These are phyloP conservation scores for Crossocerus cetratus DNA, from an alignment of 2,888 invertebrate species.

Conservation along the genomic window DNA sequence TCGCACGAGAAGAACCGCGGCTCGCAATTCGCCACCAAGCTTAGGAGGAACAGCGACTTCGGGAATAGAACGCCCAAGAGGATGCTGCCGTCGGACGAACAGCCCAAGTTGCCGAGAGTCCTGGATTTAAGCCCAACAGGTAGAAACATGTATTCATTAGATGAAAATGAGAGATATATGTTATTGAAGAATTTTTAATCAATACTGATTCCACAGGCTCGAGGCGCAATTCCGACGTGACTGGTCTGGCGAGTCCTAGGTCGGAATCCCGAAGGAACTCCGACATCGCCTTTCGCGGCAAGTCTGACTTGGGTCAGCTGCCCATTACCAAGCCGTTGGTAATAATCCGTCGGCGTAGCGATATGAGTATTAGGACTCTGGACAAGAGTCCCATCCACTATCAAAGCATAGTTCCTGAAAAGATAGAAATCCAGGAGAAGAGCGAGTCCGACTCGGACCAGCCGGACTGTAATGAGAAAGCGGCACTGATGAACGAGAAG, in stretches of 20 bases:
- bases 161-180: not conserved
- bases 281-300: constrained; percentile 51
- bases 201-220: constrained; percentile 58
- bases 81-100: constrained; percentile 58
- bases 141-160: constrained; percentile 9
- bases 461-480: constrained; percentile 71
- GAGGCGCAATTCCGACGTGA: constrained; percentile 71
- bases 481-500: constrained; percentile 68
- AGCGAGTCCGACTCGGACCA: constrained; percentile 74
- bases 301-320: constrained; percentile 65
- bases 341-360: constrained; percentile 70
- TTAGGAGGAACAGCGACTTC: constrained; percentile 73
- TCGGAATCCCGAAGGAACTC: constrained; percentile 68
- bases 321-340: constrained; percentile 65
- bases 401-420: constrained; percentile 58
- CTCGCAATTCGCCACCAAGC: constrained; percentile 72
- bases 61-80: constrained; percentile 70
- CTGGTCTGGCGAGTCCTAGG: constrained; percentile 56
- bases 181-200: not conserved
- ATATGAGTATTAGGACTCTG: constrained; percentile 68
- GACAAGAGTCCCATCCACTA: constrained; percentile 69
- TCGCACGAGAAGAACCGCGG: constrained; percentile 69
- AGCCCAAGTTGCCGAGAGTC: constrained; percentile 62
- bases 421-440: constrained; percentile 65
- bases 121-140: constrained; percentile 67